These are phyloP conservation scores for Gobio gobio DNA, from an alignment of 2,113 vertebrate genomes.

Conservation along the genomic window DNA sequence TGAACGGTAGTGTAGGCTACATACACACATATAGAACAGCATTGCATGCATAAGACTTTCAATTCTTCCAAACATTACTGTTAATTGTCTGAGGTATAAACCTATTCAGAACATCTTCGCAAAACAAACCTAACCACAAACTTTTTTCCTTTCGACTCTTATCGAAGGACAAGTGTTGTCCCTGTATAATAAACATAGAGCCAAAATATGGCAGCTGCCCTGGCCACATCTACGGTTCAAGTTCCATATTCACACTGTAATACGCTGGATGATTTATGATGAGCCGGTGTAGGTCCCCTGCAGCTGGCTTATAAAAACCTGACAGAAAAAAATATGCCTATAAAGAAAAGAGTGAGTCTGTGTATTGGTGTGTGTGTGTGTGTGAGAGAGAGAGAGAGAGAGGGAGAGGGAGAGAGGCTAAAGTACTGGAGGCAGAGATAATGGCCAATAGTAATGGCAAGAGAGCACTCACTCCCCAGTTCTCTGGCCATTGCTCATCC, in stretches of 20 bases:
- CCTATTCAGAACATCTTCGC: background rate
- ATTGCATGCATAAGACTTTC: too few relatives aligned
- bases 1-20: too few relatives aligned
- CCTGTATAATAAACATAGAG: conserved; percentile 35
- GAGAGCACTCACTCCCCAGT: conserved; percentile 35
- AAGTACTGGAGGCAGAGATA: conserved; percentile 40
- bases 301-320: conserved; percentile 57
- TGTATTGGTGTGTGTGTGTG: background rate
- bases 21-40: too few relatives aligned
- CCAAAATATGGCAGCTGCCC: conserved; percentile 25
- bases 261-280: conserved; percentile 50
- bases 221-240: conserved; percentile 41
- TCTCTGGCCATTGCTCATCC: conserved; percentile 43
- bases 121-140: background rate
- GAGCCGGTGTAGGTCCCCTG: conserved; percentile 30
- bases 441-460: conserved; percentile 45
- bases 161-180: conserved; percentile 9
- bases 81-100: too few relatives aligned
- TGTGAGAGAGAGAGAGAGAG: conserved; percentile 34
- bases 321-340: conserved; percentile 36
- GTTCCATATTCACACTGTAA: conserved; percentile 47
- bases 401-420: conserved; percentile 23
- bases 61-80: too few relatives aligned
- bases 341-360: conserved; percentile 18
- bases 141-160: conserved; percentile 9